Evolutionary conservation across 2,113 vertebrate species (phyloP), one percentile per base, ranked within the genome.

Genomic region (Grus americana): DNA sequence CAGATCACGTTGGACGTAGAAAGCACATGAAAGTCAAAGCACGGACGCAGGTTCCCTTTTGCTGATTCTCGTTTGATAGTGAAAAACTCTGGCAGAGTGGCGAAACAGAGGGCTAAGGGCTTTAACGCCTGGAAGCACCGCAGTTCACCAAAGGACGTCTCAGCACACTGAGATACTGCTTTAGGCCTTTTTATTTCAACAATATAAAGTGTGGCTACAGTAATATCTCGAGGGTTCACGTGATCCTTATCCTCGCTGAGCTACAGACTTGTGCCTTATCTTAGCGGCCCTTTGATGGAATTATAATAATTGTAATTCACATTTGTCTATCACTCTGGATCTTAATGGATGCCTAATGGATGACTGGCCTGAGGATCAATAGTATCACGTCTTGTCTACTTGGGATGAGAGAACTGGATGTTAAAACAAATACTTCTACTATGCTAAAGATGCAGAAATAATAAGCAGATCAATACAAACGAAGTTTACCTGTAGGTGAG

Each of bases 331-430:
- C 76, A 49, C n/a, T 80, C 52, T 88, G 55, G n/a, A 61, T 83
- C 82, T 88, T 94, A 94, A 86, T 80, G 88, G 89, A 76, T 74
- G 55, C 63, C 76, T 94, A 78, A 71, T 86, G 76, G 59, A 74
- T 44, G 38, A 71, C 7, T 76, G 71, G 75, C 86, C 79, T 32
- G 36, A 81, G 66, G 70, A 91, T 90, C 93, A 86, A 63, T 86
- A 95, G 23, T 36, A 88, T 30, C 52, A 57, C 19, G 5, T 93
- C 10, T 9, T 55, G 50, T 40, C 63, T 74, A 27, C 72, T 65
- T 55, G 44, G 52, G 54, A 80, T 83, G 47, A 90, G 63, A 92
- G 71, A 88, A 58, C 38, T 59, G 20, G 30, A 79, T 80, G 55
- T 90, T 79, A 81, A 80, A 83, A 67, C 55, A 94, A 90, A 88